Evolutionary conservation across 2,797 vertebrate genomes (phyloP).

Genomic region (Aulostomus chinensis): DNA sequence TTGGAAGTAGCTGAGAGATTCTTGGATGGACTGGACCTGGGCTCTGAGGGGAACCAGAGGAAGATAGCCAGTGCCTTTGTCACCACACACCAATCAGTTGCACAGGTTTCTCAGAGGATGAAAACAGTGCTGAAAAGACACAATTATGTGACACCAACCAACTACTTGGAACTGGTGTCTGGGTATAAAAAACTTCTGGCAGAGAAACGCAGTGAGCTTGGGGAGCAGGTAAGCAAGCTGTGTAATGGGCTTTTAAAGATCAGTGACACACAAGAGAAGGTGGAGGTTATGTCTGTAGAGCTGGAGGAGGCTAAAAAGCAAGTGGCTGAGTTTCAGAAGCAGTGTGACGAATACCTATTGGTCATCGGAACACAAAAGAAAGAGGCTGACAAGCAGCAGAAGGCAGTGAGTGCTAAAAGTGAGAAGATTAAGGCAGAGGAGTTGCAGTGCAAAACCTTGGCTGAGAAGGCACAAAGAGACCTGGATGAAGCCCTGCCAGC

Average conservation of each 20-base stretch:
- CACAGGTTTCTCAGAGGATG: slow-evolving; percentile 84
- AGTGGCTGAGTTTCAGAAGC: slow-evolving; percentile 86
- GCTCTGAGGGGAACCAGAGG: slow-evolving; percentile 80
- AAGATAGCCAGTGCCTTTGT: slow-evolving; percentile 88
- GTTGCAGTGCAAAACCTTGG: slow-evolving; percentile 86
- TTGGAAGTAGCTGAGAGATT: slow-evolving; percentile 90
- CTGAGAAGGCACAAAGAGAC: slow-evolving; percentile 88
- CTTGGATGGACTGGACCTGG: slow-evolving; percentile 81
- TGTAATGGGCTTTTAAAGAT: slow-evolving; percentile 88
- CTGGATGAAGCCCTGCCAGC: slow-evolving; percentile 89
- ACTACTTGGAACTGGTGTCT: slow-evolving; percentile 91
- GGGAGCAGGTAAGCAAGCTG: slow-evolving; percentile 86
- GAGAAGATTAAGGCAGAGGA: slow-evolving; percentile 88
- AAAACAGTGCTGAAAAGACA: slow-evolving; percentile 83
- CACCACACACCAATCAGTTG: slow-evolving; percentile 89
- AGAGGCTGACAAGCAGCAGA: slow-evolving; percentile 89
- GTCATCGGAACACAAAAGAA: slow-evolving; percentile 86
- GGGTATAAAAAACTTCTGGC: slow-evolving; percentile 88
- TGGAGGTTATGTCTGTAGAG: slow-evolving; percentile 89
- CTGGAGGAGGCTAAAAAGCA: slow-evolving; percentile 86
- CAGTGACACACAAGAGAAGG: slow-evolving; percentile 86
- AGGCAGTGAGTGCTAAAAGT: slow-evolving; percentile 86
- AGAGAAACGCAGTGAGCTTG: slow-evolving; percentile 87
- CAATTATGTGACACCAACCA: slow-evolving; percentile 91
- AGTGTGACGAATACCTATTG: slow-evolving; percentile 88